These are phyloP conservation scores for Phortica magna DNA, from an alignment of 2,888 invertebrate genomes.

Conservation along the genomic window DNA sequence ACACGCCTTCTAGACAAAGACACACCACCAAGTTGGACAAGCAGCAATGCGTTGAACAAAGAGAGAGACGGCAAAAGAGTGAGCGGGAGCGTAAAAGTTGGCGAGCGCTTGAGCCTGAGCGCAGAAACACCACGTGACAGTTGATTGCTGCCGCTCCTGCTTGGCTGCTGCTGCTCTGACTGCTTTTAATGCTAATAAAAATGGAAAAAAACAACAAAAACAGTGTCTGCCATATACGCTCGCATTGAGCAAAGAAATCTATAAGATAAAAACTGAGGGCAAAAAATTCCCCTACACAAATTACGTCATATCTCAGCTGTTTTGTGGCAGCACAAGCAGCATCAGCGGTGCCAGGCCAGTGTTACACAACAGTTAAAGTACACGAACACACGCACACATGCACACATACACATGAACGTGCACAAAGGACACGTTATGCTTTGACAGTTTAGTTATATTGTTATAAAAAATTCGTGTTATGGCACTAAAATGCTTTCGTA, in stretches of 20 bases:
- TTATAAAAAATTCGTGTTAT: conserved; percentile 19
- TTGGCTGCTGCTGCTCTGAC: not conserved
- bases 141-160: not conserved
- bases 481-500: conserved; percentile 9
- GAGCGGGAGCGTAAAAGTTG: no score
- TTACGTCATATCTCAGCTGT: conserved; percentile 78
- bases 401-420: not conserved
- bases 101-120: not conserved
- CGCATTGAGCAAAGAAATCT: not conserved
- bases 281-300: conserved; percentile 60
- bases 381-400: conserved; percentile 27
- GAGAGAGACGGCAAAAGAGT: not conserved
- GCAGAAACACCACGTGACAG: not conserved
- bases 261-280: not conserved
- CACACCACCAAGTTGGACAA: no score
- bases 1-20: no score
- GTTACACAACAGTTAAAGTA: conserved; percentile 60
- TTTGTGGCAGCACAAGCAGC: conserved; percentile 56
- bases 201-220: not conserved
- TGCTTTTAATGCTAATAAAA: no score
- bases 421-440: not conserved
- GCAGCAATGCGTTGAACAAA: no score
- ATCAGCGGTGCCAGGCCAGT: conserved; percentile 7
- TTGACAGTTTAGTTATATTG: conserved; percentile 16
- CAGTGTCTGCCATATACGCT: not conserved